Evolutionary conservation across 2,113 vertebrate genomes (phyloP).

Genomic region (Elachura formosa): DNA sequence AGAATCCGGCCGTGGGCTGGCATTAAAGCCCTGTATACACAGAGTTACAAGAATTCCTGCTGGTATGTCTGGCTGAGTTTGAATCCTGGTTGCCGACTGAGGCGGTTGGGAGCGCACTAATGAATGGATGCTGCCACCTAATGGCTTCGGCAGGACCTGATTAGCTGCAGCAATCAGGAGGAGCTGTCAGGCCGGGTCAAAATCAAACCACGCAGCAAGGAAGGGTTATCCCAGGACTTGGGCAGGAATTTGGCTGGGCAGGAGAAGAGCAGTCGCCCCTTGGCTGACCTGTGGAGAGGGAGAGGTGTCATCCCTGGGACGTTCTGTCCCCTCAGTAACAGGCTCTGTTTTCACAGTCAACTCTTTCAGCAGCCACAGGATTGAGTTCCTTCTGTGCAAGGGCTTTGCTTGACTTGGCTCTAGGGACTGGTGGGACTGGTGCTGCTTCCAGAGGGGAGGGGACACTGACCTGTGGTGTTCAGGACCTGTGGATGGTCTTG

Average conservation of each 20-base stretch:
- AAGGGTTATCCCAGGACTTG: background rate
- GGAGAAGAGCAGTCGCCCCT: background rate
- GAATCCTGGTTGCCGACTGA: background rate
- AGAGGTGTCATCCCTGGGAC: background rate
- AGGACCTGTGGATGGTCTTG: background rate
- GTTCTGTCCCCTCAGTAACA: background rate
- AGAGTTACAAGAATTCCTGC: background rate
- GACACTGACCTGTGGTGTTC: background rate
- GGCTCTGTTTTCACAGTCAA: background rate
- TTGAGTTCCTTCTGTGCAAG: background rate
- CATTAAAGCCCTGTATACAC: background rate
- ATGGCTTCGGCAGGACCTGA: constrained; percentile 7
- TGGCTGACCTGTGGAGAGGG: background rate
- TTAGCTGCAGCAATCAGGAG: background rate
- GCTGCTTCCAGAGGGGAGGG: background rate
- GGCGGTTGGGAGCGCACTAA: background rate
- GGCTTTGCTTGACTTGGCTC: background rate
- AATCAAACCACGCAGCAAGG: background rate
- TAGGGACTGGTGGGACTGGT: rapidly evolving
- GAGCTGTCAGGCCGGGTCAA: background rate
- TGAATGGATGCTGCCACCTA: constrained; percentile 55
- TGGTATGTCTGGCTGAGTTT: background rate
- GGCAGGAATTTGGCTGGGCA: background rate
- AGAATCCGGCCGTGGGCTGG: background rate
- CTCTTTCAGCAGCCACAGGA: background rate